Conservation (phyloP, 1,140 invertebrate genomes). For the Dendroctonus ponderosae region DNA sequence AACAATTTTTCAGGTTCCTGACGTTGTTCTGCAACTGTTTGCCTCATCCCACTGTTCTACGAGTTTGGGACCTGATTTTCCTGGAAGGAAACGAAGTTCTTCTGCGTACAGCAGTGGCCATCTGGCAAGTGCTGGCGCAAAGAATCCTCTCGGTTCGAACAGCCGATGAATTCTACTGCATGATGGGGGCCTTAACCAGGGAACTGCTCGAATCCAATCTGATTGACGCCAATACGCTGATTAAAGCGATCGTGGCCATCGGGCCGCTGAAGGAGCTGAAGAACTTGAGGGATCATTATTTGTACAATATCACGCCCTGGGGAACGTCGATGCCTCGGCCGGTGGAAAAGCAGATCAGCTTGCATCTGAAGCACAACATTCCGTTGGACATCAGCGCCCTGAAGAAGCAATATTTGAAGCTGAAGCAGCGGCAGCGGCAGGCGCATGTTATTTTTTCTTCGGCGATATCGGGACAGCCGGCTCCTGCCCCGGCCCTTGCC, state of each 20-base stretch:
- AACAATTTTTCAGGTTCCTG: conserved; percentile 70
- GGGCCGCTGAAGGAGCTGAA: conserved; percentile 81
- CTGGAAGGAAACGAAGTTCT: conserved; percentile 94
- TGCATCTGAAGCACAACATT: conserved; percentile 61
- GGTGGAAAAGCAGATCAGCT: conserved; percentile 41
- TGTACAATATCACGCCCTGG: conserved; percentile 71
- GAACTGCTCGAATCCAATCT: conserved; percentile 83
- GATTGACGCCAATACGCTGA: conserved; percentile 78
- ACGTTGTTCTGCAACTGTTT: conserved; percentile 96
- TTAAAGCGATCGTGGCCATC: conserved; percentile 83
- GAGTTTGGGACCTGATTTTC: conserved; percentile 95
- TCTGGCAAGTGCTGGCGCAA: conserved; percentile 89
- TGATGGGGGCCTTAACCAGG: conserved; percentile 89
- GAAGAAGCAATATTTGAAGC: conserved; percentile 89
- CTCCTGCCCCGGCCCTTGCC: conserved; percentile 63
- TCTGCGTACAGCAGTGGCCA: conserved; percentile 85
- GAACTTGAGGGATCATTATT: conserved; percentile 84
- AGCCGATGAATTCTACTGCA: conserved; percentile 95
- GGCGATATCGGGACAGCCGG: conserved; percentile 69
- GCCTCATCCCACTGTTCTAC: conserved; percentile 82
- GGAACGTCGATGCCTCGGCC: conserved; percentile 61
- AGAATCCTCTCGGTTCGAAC: conserved; percentile 82
- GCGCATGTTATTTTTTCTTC: conserved; percentile 84
- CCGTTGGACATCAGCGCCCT: conserved; percentile 85
- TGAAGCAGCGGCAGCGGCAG: conserved; percentile 86